Conservation (phyloP, 2,113 vertebrate species). For the Geococcyx californianus region DNA sequence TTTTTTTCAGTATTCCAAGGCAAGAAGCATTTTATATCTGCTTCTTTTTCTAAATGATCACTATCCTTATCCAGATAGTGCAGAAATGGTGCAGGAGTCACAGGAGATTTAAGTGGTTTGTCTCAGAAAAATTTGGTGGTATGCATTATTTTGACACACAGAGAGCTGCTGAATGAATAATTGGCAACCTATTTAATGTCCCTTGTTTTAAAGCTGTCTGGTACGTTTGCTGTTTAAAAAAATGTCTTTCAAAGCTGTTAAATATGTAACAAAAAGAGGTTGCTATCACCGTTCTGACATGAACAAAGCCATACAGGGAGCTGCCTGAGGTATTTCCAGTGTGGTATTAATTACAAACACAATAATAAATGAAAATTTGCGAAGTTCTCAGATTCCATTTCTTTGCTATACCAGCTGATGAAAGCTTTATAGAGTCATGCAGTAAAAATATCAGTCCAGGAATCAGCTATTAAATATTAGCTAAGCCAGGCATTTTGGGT, state of each 20-base stretch:
- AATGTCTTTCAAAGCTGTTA: conserved; percentile 63
- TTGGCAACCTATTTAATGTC: conserved; percentile 62
- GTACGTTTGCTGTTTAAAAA: conserved; percentile 44
- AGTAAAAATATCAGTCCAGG: neutral
- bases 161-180: conserved; percentile 48
- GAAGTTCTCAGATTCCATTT: neutral
- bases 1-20: conserved; percentile 1
- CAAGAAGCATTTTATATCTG: conserved; percentile 2
- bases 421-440: neutral
- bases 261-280: conserved; percentile 65
- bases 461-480: neutral
- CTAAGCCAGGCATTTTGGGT: neutral
- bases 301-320: conserved; percentile 64
- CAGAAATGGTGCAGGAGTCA: conserved; percentile 29
- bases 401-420: neutral
- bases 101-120: conserved; percentile 69
- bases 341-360: conserved; percentile 46
- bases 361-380: conserved; percentile 17
- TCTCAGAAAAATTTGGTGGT: conserved; percentile 57
- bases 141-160: conserved; percentile 56
- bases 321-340: conserved; percentile 41
- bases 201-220: conserved; percentile 58
- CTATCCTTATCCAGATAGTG: conserved; percentile 42
- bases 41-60: conserved; percentile 30
- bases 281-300: conserved; percentile 43